Base-by-base conservation (phyloP, 2,797 vertebrate species). In the Brachyalestes nurse region DNA sequence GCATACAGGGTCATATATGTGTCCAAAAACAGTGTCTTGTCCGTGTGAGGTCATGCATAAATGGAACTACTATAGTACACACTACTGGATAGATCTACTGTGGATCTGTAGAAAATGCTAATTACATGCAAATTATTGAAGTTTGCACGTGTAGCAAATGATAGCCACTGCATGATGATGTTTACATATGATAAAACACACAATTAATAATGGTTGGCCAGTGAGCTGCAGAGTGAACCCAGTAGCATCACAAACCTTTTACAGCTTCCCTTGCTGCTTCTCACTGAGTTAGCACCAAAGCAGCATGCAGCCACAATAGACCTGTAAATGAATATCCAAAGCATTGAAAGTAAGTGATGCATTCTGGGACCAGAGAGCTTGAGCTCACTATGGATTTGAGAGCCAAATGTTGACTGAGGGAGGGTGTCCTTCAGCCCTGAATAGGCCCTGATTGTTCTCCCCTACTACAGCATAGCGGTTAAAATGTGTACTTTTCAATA, bases 391-490 rank as follows among this genome's bases (percentile, higher is more conserved):
- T 79, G 77, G 84, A 83, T 82, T 84, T 67, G 62, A 82, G 86
- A 88, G 72, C 87, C 81, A 75, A 79, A 66, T 93, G 88, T 94
- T 93, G 92, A 93, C 92, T 53, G 79, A 94, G 83, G 90, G 92
- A 86, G 89, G 89, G 89, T 90, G 84, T 86, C 85, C 80, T 82
- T 87, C 77, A 76, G 76, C 60, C 9, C 85, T 79, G 90, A 91
- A 93, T 91, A 91, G 83, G 82, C 88, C 83, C 51, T 10, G 87
- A 93, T 93, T 94, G 93, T 93, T 93, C 92, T 89, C 69, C 80
- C 78, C 85, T 86, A 88, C 84, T 89, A 90, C 77, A 86, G 73
- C 83, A 82, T 69, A 79, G 72, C 77, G 16, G 58, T 79, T 82
- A 81, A 72, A 77, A 74, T 91, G 88, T 92, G 92, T 91, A 77